Conservation (phyloP, 2,888 invertebrate genomes). For the Proisotoma minuta region DNA sequence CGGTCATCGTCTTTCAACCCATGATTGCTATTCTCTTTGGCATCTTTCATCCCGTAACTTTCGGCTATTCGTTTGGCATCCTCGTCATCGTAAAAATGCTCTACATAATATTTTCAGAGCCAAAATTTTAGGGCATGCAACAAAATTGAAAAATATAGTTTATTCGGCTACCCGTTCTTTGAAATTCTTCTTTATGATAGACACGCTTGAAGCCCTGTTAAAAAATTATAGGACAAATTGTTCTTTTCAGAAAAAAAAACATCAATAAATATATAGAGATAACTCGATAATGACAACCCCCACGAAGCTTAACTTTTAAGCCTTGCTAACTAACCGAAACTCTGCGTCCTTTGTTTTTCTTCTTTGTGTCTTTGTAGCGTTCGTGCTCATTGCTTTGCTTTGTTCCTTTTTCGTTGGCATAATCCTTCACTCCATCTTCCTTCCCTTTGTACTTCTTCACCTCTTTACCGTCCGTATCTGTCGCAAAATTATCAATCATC, state of each 20-base stretch:
- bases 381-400: constrained; percentile 38
- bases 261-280: neutral
- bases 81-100: constrained; percentile 47
- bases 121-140: neutral
- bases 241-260: neutral
- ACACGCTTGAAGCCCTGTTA: constrained; percentile 47
- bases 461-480: constrained; percentile 44
- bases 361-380: constrained; percentile 42
- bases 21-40: constrained; percentile 22
- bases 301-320: too few species aligned
- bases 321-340: constrained; percentile 45
- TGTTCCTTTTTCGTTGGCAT: constrained; percentile 34
- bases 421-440: constrained; percentile 42
- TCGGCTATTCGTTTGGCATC: constrained; percentile 45
- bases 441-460: constrained; percentile 41
- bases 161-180: constrained; percentile 23
- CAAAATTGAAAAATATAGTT: constrained; percentile 22
- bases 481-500: too few species aligned
- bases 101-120: too few species aligned
- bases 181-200: constrained; percentile 47
- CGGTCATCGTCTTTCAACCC: constrained; percentile 42
- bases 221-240: neutral
- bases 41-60: constrained; percentile 41
- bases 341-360: constrained; percentile 47
- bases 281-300: too few species aligned